Conservation (phyloP, 30 jellyfish, hydroid and myxozoan species). For the Sanderia malayensis region DNA sequence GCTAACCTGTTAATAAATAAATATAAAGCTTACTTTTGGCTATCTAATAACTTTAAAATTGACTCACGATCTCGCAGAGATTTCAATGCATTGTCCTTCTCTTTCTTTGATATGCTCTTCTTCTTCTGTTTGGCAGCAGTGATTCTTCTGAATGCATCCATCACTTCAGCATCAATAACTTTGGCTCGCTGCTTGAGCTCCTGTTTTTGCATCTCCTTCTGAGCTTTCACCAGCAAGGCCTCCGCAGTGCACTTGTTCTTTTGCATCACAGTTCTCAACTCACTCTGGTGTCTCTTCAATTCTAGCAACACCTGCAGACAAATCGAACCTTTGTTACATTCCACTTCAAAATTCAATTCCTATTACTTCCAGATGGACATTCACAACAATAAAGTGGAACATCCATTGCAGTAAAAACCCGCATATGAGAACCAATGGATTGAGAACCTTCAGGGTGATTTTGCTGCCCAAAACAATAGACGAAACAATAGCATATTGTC, state of each 20-base stretch:
- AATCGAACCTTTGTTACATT: too few relatives aligned
- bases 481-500: too few relatives aligned
- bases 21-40: constrained; percentile 21
- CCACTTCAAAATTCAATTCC: too few relatives aligned
- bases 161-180: constrained; percentile 87
- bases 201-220: constrained; percentile 80
- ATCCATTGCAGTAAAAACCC: too few relatives aligned
- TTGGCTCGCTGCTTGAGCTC: constrained; percentile 84
- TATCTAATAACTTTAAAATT: constrained; percentile 73
- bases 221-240: constrained; percentile 57
- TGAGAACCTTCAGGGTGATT: too few relatives aligned
- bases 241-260: constrained; percentile 70
- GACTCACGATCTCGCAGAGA: constrained; percentile 92
- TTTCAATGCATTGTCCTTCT: constrained; percentile 89
- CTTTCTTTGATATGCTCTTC: constrained; percentile 76
- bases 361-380: too few relatives aligned
- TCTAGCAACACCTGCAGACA: constrained; percentile 58
- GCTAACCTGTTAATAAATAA: not conserved
- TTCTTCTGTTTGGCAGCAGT: constrained; percentile 84
- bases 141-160: constrained; percentile 77
- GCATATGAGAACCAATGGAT: too few relatives aligned
- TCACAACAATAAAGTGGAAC: too few relatives aligned
- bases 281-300: constrained; percentile 75
- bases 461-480: too few relatives aligned
- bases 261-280: constrained; percentile 66